These are phyloP conservation scores for Anthopleura sola DNA, from an alignment of 64 coral and sea anemone genomes.

Conservation along the genomic window DNA sequence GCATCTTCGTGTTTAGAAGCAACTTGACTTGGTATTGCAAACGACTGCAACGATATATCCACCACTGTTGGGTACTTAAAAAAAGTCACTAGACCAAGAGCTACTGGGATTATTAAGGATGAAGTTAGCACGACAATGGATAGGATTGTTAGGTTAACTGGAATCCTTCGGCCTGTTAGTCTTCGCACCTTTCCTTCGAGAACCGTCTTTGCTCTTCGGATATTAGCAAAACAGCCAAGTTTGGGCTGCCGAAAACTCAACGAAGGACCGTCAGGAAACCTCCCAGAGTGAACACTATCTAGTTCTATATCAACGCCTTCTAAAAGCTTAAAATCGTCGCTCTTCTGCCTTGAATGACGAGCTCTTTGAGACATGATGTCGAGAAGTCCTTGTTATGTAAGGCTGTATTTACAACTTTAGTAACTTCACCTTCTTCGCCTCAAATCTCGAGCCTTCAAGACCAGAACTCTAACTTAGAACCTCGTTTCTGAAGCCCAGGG, in stretches of 20 bases:
- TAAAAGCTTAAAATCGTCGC: conserved; percentile 75
- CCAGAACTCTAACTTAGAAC: background rate
- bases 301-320: background rate
- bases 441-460: background rate
- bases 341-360: conserved; percentile 75
- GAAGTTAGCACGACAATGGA: conserved; percentile 3
- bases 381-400: background rate
- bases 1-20: conserved; percentile 49
- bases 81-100: conserved; percentile 5
- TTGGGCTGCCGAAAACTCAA: conserved; percentile 37
- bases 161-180: background rate
- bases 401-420: background rate
- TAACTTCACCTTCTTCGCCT: background rate
- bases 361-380: conserved; percentile 12
- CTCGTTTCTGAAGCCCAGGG: background rate
- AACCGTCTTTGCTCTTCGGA: background rate
- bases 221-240: background rate
- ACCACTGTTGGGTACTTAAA: background rate
- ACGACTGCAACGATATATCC: conserved; percentile 80
- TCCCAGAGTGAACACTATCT: conserved; percentile 28
- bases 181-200: conserved; percentile 7
- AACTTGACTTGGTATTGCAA: conserved; percentile 71
- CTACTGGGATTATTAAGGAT: conserved; percentile 29
- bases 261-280: background rate
- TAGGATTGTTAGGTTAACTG: conserved; percentile 17